Evolutionary conservation across 2,113 vertebrate species (phyloP).

Genomic region (Phylloscopus trochiloides): DNA sequence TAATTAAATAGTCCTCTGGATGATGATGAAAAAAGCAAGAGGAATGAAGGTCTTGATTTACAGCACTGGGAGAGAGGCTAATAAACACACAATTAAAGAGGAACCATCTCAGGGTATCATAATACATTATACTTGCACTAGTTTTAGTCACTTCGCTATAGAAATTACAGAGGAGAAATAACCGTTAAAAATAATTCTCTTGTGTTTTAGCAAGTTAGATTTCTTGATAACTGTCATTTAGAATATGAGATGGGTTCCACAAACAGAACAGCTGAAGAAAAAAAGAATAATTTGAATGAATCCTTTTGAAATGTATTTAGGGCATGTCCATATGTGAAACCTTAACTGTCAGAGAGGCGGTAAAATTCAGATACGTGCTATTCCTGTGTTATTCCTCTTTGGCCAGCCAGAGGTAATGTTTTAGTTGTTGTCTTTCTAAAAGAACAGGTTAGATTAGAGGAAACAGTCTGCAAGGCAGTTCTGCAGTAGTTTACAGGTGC

Average conservation of each 20-base stretch:
- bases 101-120: background rate
- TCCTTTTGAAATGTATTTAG: background rate
- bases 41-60: background rate
- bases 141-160: background rate
- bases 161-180: background rate
- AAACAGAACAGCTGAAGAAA: background rate
- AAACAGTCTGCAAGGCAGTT: background rate
- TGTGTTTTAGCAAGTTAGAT: background rate
- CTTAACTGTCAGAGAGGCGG: background rate
- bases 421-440: background rate
- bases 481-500: background rate
- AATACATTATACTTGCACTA: background rate
- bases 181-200: background rate
- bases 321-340: background rate
- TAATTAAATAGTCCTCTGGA: background rate
- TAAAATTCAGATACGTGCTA: background rate
- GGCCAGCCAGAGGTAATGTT: background rate
- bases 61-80: background rate
- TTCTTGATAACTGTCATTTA: background rate
- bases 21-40: background rate
- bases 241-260: background rate
- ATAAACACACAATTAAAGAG: background rate
- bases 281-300: background rate
- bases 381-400: background rate
- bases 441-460: background rate